Evolutionary conservation across 2,113 vertebrate genomes (phyloP), one percentile per base, ranked within the genome.

Genomic region (Cnemophilus loriae): DNA sequence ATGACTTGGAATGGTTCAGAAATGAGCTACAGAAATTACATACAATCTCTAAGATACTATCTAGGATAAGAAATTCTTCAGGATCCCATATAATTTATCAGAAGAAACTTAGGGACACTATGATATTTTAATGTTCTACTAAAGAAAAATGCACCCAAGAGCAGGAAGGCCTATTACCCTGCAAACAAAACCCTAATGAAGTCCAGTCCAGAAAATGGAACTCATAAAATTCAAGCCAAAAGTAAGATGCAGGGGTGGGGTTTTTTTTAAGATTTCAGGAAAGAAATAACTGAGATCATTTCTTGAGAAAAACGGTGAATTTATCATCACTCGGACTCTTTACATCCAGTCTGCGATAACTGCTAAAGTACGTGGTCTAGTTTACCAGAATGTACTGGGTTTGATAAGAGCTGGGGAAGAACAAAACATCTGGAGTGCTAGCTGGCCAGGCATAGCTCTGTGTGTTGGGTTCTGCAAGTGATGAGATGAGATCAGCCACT

Each of bases 381-480:
- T 71, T 92, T 96, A 92, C 92, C 88, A 93, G 90, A 94, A 93
- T 71, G 52, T 64, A 37, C 46, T 70, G 63, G 59, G 35, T 85
- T 87, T 87, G 81, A 76, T 91, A 89, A 94, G 61, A 67, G 56
- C 64, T 39, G 27, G 80, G 84, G 53, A 90, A 93, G 56, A 82
- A 60, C 53, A 89, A 93, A 87, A 56, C 1, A 0, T 49, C 68
- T 64, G 52, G n/a, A 53, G 18, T 81, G 80, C 32, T 73, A 78
- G 46, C 65, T 90, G 80, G 69, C 60, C 69, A 71, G 44, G 60
- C 73, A 81, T 6, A 93, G 65, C 13, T 74, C 52, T 84, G 39
- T 10, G 30, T 56, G 18, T 23, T 46, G 61, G 41, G 57, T 87
- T 94, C 79, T 93, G 63, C 44, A 90, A 90, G 76, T 24, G 90